Evolutionary conservation across 2,888 invertebrate genomes (phyloP).

Genomic region (Aromia moschata): DNA sequence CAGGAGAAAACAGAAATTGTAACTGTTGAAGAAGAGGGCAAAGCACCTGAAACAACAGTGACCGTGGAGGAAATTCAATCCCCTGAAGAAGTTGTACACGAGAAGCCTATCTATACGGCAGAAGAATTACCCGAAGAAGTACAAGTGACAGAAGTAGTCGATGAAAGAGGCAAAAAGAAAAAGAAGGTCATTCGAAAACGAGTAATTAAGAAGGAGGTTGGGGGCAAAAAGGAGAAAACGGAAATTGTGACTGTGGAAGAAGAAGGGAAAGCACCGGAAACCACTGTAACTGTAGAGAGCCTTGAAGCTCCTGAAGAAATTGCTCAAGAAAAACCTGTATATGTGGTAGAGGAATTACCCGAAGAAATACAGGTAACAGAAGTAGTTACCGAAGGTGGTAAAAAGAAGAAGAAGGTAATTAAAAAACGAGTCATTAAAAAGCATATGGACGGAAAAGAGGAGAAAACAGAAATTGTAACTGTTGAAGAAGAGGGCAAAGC

Average conservation of each 20-base stretch:
- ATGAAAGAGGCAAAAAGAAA: constrained; percentile 39
- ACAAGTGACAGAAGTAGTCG: constrained; percentile 59
- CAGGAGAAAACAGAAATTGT: constrained; percentile 55
- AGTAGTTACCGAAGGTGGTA: constrained; percentile 40
- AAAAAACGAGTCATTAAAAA: constrained; percentile 61
- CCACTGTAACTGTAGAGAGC: constrained; percentile 53
- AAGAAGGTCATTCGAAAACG: constrained; percentile 58
- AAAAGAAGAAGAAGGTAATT: constrained; percentile 39
- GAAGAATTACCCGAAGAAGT: constrained; percentile 43
- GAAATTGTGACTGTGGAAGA: constrained; percentile 50
- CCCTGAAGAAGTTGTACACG: constrained; percentile 49
- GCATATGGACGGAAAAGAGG: constrained; percentile 53
- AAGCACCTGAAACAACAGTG: constrained; percentile 44
- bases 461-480: constrained; percentile 60
- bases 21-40: constrained; percentile 50
- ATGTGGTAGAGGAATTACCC: constrained; percentile 40
- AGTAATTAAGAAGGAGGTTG: constrained; percentile 59
- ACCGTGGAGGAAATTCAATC: constrained; percentile 49
- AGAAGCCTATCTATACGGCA: constrained; percentile 28
- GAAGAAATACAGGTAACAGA: constrained; percentile 46
- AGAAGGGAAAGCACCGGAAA: constrained; percentile 43
- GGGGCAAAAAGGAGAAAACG: constrained; percentile 59
- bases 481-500: constrained; percentile 60
- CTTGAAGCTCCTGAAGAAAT: constrained; percentile 50
- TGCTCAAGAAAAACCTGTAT: constrained; percentile 17